Evolutionary conservation across 2,888 invertebrate species (phyloP).

Genomic region (Drosophila paramelanica): DNA sequence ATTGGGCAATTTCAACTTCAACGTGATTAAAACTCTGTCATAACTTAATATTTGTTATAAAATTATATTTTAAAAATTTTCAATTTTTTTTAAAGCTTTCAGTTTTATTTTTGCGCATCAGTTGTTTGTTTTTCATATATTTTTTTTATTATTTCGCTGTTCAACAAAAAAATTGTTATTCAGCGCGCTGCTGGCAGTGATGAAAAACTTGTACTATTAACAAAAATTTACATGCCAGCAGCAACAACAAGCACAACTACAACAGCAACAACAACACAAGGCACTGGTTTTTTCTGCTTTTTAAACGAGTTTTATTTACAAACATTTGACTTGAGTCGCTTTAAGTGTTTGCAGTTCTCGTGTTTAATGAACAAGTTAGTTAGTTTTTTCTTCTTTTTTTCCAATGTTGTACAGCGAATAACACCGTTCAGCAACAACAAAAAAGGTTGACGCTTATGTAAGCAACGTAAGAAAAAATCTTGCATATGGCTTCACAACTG

Average conservation of each 20-base stretch:
- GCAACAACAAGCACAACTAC: slow-evolving; percentile 16
- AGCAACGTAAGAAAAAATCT: slow-evolving; percentile 30
- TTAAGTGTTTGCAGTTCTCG: slow-evolving; percentile 71
- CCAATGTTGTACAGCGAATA: slow-evolving; percentile 17
- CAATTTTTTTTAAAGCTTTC: slow-evolving; percentile 8
- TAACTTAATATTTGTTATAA: slow-evolving; percentile 22
- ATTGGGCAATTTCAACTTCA: slow-evolving; percentile 37
- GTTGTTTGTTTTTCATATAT: slow-evolving; percentile 22
- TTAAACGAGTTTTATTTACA: slow-evolving; percentile 77
- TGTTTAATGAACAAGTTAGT: slow-evolving; percentile 74
- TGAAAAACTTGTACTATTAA: slow-evolving; percentile 77
- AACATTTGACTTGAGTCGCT: slow-evolving; percentile 58
- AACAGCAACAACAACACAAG: slow-evolving; percentile 22
- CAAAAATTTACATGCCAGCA: slow-evolving; percentile 69
- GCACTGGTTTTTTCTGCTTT: slow-evolving; percentile 40
- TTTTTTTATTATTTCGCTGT: slow-evolving; percentile 25
- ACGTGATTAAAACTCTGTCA: slow-evolving; percentile 33
- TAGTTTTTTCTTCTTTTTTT: slow-evolving; percentile 33
- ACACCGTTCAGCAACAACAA: slow-evolving; percentile 16
- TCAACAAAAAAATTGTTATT: slow-evolving; percentile 21
- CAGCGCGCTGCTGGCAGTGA: slow-evolving; percentile 25
- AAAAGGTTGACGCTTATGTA: slow-evolving; percentile 58
- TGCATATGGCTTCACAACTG: slow-evolving; percentile 31
- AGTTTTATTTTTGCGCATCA: slow-evolving; percentile 37
- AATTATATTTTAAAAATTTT: not conserved